Percentiles rank a stretch among this genome's conserved stretches.
Evolutionary conservation across 2,113 vertebrate genomes (phyloP).

Genomic region (Chrysochloris asiatica): DNA sequence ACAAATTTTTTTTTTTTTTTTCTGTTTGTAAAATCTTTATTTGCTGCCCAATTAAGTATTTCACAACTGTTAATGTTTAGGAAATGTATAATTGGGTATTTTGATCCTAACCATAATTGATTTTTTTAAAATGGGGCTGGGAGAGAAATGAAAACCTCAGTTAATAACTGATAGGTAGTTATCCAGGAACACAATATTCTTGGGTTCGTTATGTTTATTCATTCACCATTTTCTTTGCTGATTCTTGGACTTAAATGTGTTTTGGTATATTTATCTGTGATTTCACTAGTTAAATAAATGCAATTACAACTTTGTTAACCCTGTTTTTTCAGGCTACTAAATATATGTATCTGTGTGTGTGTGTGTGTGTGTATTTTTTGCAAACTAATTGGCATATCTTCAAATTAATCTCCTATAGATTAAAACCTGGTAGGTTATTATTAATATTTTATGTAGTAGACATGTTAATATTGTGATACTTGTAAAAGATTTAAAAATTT

Average conservation of each 20-base stretch:
- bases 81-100: slow-evolving; percentile 56
- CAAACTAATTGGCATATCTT: slow-evolving; percentile 34
- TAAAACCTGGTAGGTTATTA: slow-evolving; percentile 25
- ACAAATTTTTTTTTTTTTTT: slow-evolving; percentile 64
- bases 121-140: slow-evolving; percentile 50
- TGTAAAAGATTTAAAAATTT: slow-evolving; percentile 49
- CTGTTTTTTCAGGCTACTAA: slow-evolving; percentile 23
- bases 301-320: slow-evolving; percentile 40
- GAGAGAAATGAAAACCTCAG: slow-evolving; percentile 60
- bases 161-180: slow-evolving; percentile 70
- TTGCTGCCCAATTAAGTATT: slow-evolving; percentile 64
- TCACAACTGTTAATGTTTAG: slow-evolving; percentile 27
- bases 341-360: background rate
- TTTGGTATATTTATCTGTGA: slow-evolving; percentile 43
- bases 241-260: slow-evolving; percentile 61
- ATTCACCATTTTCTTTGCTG: slow-evolving; percentile 64
- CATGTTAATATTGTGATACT: slow-evolving; percentile 39
- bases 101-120: slow-evolving; percentile 64
- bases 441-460: slow-evolving; percentile 23
- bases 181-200: slow-evolving; percentile 59
- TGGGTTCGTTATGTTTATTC: slow-evolving; percentile 71
- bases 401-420: slow-evolving; percentile 37
- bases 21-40: slow-evolving; percentile 65
- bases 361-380: too few relatives aligned
- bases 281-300: slow-evolving; percentile 46